Percentiles rank a stretch among this genome's conserved stretches.
These are phyloP conservation scores for Troilus luridus DNA, from an alignment of 2,888 invertebrate genomes.

Conservation along the genomic window DNA sequence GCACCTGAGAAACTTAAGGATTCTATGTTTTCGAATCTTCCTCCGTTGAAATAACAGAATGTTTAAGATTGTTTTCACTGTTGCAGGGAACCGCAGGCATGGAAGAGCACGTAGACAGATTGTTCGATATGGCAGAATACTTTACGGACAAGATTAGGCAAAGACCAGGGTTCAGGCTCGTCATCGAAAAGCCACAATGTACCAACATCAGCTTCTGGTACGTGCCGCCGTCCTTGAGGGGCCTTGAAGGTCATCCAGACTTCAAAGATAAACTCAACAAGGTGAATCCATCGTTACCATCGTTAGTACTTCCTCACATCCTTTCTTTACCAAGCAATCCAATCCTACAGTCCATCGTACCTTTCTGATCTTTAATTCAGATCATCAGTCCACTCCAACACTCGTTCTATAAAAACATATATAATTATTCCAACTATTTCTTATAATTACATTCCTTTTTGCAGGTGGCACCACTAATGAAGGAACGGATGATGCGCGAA, in stretches of 20 bases:
- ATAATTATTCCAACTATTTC: no score
- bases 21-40: neutral
- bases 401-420: neutral
- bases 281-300: conserved; percentile 67
- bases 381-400: neutral
- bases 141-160: conserved; percentile 78
- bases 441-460: neutral
- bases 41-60: neutral
- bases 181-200: conserved; percentile 87
- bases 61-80: neutral
- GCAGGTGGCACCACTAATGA: conserved; percentile 89
- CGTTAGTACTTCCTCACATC: neutral
- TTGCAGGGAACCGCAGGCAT: conserved; percentile 79
- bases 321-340: no score
- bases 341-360: no score
- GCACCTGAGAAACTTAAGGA: neutral
- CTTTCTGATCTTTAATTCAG: no score
- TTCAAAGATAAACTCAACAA: conserved; percentile 79
- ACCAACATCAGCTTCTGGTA: conserved; percentile 98
- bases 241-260: conserved; percentile 72
- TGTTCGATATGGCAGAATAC: conserved; percentile 82
- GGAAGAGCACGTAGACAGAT: conserved; percentile 82
- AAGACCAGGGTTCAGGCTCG: conserved; percentile 81
- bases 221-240: conserved; percentile 82
- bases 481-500: conserved; percentile 94